These are phyloP conservation scores for Oreotrochilus melanogaster DNA, from an alignment of 2,113 vertebrate species.

Conservation along the genomic window DNA sequence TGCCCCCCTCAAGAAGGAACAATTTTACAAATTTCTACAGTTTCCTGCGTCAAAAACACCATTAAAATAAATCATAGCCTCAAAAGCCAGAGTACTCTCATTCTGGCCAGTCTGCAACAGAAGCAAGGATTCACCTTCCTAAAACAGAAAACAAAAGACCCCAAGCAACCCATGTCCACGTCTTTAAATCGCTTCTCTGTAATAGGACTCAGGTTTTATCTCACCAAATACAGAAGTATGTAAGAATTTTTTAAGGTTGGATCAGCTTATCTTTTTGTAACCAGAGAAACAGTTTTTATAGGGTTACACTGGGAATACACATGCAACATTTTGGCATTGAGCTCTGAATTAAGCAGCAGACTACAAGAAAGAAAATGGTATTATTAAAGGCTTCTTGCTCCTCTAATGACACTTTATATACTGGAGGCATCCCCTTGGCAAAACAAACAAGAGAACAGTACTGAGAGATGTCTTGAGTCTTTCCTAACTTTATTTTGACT, in stretches of 20 bases:
- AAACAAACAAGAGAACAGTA: neutral
- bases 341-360: neutral
- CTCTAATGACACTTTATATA: neutral
- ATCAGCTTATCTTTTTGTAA: neutral
- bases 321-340: neutral
- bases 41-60: neutral
- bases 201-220: neutral
- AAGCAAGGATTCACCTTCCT: neutral
- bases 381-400: neutral
- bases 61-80: neutral
- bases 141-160: neutral
- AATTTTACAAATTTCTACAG: neutral
- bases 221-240: neutral
- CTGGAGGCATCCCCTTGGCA: neutral
- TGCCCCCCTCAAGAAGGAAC: neutral
- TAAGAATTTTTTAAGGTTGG: neutral
- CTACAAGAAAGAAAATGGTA: neutral
- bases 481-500: neutral
- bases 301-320: neutral
- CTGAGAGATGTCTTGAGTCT: neutral
- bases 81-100: neutral
- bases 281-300: neutral
- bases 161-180: accelerated
- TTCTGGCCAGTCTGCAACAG: neutral
- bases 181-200: neutral